Conservation (phyloP, 2,888 invertebrate genomes). For the Nowickia ferox region DNA sequence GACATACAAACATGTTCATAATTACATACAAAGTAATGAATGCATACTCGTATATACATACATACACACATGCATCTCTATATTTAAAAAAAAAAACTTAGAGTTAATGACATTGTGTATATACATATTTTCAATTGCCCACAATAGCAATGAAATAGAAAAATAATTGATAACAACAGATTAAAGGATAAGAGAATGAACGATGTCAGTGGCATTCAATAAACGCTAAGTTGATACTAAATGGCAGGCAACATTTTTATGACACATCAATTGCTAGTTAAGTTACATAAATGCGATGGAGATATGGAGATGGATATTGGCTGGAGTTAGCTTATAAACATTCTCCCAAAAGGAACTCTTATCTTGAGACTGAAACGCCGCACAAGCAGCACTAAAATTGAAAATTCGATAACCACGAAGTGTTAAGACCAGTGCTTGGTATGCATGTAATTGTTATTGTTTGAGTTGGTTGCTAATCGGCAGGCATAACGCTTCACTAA, state of each 20-base stretch:
- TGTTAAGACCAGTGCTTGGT: neutral
- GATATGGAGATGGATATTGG: neutral
- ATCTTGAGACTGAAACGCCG: conserved; percentile 35
- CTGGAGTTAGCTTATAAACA: conserved; percentile 15
- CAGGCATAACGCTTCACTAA: conserved; percentile 73
- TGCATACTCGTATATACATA: too few relatives aligned
- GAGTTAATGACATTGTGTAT: conserved; percentile 20
- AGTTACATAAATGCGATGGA: neutral
- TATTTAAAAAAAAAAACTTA: conserved; percentile 36
- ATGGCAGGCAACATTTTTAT: conserved; percentile 61
- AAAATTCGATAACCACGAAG: conserved; percentile 17
- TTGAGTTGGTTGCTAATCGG: conserved; percentile 69
- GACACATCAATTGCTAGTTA: conserved; percentile 46
- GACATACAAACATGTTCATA: conserved; percentile 46
- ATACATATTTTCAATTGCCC: conserved; percentile 19
- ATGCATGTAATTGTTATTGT: conserved; percentile 70
- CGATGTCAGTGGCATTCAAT: conserved; percentile 55
- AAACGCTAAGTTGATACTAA: conserved; percentile 67
- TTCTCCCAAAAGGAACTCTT: conserved; percentile 43
- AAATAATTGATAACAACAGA: conserved; percentile 26
- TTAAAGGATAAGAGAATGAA: conserved; percentile 52
- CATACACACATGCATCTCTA: neutral
- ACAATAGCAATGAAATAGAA: neutral
- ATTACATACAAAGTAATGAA: conserved; percentile 20
- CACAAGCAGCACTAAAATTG: conserved; percentile 32